phyloP scores from a whole-genome alignment of 2,888 invertebrate genomes.

The Adelphocoris suturalis region DNA sequence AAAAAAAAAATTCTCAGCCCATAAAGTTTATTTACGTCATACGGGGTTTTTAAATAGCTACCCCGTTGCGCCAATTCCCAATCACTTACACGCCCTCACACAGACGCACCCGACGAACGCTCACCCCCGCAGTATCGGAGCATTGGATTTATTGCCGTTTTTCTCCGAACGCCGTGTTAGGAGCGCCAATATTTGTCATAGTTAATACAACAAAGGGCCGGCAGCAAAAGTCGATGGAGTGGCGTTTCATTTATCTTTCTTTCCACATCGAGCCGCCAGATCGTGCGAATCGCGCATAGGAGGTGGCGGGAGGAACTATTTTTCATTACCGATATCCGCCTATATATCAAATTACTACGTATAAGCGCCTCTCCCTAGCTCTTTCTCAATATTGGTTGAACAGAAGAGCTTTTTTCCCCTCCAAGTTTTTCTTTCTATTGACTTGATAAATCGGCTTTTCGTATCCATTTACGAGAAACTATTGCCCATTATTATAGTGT shows the following conservation, averaged over 20 bases:
- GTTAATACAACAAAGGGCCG: constrained; percentile 69
- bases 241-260: constrained; percentile 68
- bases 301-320: constrained; percentile 32
- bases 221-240: constrained; percentile 57
- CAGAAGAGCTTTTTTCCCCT: background rate
- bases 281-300: background rate
- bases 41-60: background rate
- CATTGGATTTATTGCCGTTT: constrained; percentile 35
- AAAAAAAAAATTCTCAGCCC: background rate
- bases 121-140: background rate
- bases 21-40: background rate
- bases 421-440: background rate
- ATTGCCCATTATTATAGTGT: background rate
- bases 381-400: constrained; percentile 53
- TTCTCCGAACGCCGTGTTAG: constrained; percentile 1
- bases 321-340: constrained; percentile 55
- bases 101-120: background rate
- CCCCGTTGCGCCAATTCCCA: background rate
- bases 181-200: constrained; percentile 68
- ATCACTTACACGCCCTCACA: background rate
- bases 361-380: constrained; percentile 14
- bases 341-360: constrained; percentile 46
- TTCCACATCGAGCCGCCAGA: constrained; percentile 30
- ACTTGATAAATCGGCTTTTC: constrained; percentile 4
- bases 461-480: constrained; percentile 16